These are phyloP conservation scores for Hypanus sabinus DNA, from an alignment of 2,113 vertebrate species.

Conservation along the genomic window DNA sequence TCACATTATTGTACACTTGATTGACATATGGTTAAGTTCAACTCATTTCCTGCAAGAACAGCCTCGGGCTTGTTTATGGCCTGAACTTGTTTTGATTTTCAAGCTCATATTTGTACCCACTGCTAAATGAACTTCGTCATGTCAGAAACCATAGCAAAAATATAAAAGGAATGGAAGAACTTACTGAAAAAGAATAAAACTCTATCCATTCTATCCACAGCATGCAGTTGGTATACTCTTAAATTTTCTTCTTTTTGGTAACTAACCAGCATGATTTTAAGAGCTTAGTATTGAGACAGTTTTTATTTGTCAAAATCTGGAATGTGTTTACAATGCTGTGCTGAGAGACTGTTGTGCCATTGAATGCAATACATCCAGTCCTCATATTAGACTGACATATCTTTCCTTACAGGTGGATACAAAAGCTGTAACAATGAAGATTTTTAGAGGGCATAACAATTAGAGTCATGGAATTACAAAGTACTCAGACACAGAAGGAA, in stretches of 20 bases:
- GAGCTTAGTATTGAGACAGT: neutral
- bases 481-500: too few relatives aligned
- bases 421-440: neutral
- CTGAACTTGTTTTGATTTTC: slow-evolving; percentile 30
- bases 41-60: neutral
- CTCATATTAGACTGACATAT: too few relatives aligned
- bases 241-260: neutral
- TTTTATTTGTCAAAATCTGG: neutral
- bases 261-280: neutral
- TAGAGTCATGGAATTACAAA: too few relatives aligned
- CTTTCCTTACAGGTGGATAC: too few relatives aligned
- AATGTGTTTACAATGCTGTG: neutral
- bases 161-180: neutral
- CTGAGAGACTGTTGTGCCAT: neutral
- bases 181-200: neutral
- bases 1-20: neutral
- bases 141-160: neutral
- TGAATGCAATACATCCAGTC: neutral
- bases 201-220: too few relatives aligned
- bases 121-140: neutral
- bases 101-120: neutral
- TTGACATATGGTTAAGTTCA: neutral
- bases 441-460: neutral
- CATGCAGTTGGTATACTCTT: too few relatives aligned
- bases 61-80: neutral